Base-by-base conservation (phyloP, 2,888 invertebrate species). In the Steinernema hermaphroditum region DNA sequence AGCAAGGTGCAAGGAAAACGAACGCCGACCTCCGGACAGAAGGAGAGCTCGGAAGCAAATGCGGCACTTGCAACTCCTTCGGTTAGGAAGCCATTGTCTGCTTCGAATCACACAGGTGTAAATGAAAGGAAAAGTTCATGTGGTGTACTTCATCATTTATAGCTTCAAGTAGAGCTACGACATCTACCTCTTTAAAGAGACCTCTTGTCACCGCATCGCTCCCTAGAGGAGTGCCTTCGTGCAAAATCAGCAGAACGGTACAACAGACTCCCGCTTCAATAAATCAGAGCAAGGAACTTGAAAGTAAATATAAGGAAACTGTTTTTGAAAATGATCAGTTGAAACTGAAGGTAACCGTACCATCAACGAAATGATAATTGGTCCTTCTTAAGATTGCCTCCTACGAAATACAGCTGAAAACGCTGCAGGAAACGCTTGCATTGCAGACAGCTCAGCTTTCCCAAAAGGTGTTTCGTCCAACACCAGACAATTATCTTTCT, bases 241-340 rank as follows among this genome's bases (percentile, higher is more conserved):
- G 4, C 12, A 37, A 37, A 37, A 37, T 12, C 37, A 4, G 6
- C 12, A 37, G 12, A 37, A 8, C 37, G 6, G 37, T 37, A 37
- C 12, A 37, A 8, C 37, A 37, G 6, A 37, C 37, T 37, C 37
- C 37, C 6, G 4, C 12, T 8, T 4, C 12, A 12, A 12, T 12
- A 37, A 37, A 37, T 37, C 4, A 37, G 12, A 37, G 37, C 12
- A 12, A 37, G 4, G 37, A 37, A 37, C 12, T 37, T 4, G 62
- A 62, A n/a, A 22, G 16, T 32, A 62, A 62, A 14, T 62, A 62
- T 32, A 32, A 62, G 12, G 62, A 62, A 62, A 32, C 32, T 29
- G 32, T 62, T 2, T 16, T 19, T 14, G 62, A 62, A 32, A 16
- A 22, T 8, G 54, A 54, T 14, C 19, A 27, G 27, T 22, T 54